Conservation (phyloP, 2,113 vertebrate genomes). For the Urocitellus parryii region DNA sequence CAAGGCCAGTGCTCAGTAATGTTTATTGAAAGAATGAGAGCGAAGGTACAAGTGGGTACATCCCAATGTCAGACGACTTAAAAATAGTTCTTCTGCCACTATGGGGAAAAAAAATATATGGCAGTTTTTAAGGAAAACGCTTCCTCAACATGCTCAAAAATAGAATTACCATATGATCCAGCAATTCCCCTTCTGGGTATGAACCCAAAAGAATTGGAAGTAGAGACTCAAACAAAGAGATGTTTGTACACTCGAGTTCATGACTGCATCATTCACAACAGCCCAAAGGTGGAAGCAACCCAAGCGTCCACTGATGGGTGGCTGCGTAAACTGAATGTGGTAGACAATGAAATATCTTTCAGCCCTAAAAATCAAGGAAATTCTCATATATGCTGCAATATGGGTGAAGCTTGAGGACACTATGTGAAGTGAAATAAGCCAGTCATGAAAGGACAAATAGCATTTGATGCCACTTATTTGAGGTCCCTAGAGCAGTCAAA, state of each 20-base stretch:
- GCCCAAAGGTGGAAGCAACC: neutral
- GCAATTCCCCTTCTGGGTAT: neutral
- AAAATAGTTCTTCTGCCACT: constrained; percentile 34
- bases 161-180: constrained; percentile 8
- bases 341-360: neutral
- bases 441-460: neutral
- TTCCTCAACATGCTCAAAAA: constrained; percentile 15
- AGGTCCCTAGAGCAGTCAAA: neutral
- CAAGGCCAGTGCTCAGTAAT: neutral
- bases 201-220: neutral
- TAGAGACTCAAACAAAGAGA: neutral
- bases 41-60: neutral
- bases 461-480: neutral
- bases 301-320: neutral
- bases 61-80: constrained; percentile 9
- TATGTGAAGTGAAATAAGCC: neutral
- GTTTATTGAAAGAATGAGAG: constrained; percentile 45
- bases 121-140: neutral
- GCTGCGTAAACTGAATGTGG: neutral
- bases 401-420: neutral
- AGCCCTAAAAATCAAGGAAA: constrained; percentile 26
- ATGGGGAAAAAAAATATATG: neutral
- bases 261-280: neutral
- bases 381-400: neutral
- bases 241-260: neutral